Evolutionary conservation across 2,888 invertebrate genomes (phyloP).

Genomic region (Amphimallon solstitiale): DNA sequence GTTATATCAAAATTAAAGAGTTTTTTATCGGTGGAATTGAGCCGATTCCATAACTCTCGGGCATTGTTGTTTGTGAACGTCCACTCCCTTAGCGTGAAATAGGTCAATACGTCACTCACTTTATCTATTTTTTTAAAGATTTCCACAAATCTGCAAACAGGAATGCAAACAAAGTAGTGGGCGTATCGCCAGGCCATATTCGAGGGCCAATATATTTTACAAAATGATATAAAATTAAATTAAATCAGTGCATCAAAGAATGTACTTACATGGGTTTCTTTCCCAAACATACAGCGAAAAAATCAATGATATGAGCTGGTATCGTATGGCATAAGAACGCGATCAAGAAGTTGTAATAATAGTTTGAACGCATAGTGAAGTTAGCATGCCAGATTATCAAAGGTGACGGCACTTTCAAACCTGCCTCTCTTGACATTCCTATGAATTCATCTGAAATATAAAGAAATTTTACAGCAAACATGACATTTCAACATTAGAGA

Average conservation of each 20-base stretch:
- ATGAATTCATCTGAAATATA: constrained; percentile 66
- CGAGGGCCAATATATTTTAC: not conserved
- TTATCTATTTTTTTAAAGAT: constrained; percentile 80
- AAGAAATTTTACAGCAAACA: constrained; percentile 36
- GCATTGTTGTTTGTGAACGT: constrained; percentile 72
- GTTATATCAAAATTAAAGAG: constrained; percentile 73
- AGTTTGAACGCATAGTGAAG: constrained; percentile 68
- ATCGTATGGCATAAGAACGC: constrained; percentile 70
- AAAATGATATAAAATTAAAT: too few species aligned
- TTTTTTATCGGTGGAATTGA: constrained; percentile 68
- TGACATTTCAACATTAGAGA: not conserved
- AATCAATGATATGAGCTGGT: constrained; percentile 64
- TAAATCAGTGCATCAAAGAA: not conserved
- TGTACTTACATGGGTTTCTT: constrained; percentile 72
- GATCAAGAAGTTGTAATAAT: constrained; percentile 67
- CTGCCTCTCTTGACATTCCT: constrained; percentile 65
- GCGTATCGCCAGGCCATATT: not conserved
- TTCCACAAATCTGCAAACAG: constrained; percentile 72
- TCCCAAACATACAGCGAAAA: constrained; percentile 60
- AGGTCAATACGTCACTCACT: constrained; percentile 77
- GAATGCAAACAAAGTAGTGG: not conserved
- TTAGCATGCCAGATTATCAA: constrained; percentile 72
- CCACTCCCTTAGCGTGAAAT: constrained; percentile 86
- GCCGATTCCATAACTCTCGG: constrained; percentile 67
- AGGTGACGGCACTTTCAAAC: constrained; percentile 66